A percentile compares a stretch with the other conserved stretches of the same genome.
Conservation (phyloP, 2,113 vertebrate species). For the Catharus fuscescens region DNA sequence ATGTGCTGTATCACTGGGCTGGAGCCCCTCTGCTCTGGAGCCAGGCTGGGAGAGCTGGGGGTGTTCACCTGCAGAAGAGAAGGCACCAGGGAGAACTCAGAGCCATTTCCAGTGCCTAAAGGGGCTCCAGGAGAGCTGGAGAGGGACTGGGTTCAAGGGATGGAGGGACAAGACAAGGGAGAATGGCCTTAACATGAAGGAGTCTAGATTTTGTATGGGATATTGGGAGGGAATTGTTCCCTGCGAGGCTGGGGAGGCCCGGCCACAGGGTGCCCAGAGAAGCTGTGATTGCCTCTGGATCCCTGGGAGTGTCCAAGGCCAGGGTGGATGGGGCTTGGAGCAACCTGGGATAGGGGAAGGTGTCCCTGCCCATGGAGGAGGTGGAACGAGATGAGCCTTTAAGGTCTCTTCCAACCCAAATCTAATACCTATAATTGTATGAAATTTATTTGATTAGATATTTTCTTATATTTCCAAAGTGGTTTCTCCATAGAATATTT, state of each 20-base stretch:
- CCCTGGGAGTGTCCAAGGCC: accelerated
- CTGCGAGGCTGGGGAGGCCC: accelerated
- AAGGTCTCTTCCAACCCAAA: neutral
- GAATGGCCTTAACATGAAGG: neutral
- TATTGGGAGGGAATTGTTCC: neutral
- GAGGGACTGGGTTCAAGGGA: accelerated
- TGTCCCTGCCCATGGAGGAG: neutral
- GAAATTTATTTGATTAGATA: neutral
- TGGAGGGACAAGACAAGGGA: neutral
- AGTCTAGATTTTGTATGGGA: neutral
- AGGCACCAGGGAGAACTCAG: accelerated
- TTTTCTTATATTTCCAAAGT: neutral
- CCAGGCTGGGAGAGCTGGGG: neutral
- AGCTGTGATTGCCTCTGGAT: neutral
- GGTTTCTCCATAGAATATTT: neutral
- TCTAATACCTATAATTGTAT: neutral
- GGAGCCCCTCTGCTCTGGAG: neutral
- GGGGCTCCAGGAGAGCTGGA: neutral
- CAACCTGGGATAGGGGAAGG: accelerated
- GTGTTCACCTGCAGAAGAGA: accelerated
- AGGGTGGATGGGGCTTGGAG: accelerated
- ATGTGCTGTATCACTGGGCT: neutral
- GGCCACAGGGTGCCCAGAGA: accelerated
- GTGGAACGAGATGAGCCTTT: neutral
- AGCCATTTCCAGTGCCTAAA: accelerated